phyloP scores from a whole-genome alignment of 92 coral and sea anemone genomes.

The Zoanthus gigantus region DNA sequence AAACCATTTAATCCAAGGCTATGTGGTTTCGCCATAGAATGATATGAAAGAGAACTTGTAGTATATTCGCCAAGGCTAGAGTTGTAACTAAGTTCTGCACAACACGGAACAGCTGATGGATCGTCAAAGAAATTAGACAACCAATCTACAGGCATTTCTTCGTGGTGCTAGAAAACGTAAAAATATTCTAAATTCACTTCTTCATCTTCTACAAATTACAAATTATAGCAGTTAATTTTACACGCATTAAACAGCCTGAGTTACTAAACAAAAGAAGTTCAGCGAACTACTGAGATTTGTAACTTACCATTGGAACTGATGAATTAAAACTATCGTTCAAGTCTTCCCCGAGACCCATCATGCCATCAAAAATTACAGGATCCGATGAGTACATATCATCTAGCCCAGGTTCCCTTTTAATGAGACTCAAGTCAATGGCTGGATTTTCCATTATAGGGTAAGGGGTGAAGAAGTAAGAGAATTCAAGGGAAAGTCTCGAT shows the following conservation, averaged over 20 bases:
- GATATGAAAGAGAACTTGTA: conserved; percentile 61
- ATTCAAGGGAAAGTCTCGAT: conserved; percentile 14
- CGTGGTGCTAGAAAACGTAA: conserved; percentile 66
- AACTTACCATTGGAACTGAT: conserved; percentile 32
- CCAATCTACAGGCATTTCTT: conserved; percentile 97
- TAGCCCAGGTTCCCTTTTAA: conserved; percentile 87
- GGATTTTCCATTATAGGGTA: conserved; percentile 71
- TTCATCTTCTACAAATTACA: not conserved
- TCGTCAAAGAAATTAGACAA: conserved; percentile 93
- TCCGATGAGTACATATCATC: conserved; percentile 80
- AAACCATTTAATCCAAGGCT: conserved; percentile 76
- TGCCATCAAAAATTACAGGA: conserved; percentile 80
- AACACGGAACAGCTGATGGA: conserved; percentile 63
- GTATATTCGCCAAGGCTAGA: conserved; percentile 81
- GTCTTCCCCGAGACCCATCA: conserved; percentile 80
- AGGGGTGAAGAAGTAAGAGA: conserved; percentile 20
- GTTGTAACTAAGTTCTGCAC: conserved; percentile 68
- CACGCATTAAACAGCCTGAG: conserved; percentile 23
- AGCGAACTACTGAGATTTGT: not conserved
- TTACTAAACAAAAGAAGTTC: not conserved
- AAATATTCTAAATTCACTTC: not conserved
- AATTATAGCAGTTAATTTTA: conserved; percentile 10
- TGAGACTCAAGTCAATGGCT: conserved; percentile 86
- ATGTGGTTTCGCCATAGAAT: conserved; percentile 69
- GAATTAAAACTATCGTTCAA: conserved; percentile 87